Base-by-base conservation (phyloP, 2,113 vertebrate genomes). In the Orycteropus afer region DNA sequence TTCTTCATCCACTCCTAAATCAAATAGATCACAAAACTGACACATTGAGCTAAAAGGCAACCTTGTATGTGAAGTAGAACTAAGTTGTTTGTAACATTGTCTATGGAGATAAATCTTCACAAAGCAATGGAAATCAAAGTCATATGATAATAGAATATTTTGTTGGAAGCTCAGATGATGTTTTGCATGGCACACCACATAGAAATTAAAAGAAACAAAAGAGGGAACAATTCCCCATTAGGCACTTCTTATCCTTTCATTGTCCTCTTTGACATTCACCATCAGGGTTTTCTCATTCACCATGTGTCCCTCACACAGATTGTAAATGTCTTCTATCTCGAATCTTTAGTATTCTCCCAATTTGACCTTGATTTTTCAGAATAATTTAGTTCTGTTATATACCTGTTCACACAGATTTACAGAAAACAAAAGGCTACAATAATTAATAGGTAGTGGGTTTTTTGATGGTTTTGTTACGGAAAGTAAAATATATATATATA, bases 301-400 rank as follows among this genome's bases (percentile, higher is more conserved):
- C 2, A 11, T 0, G 14, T 11, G 8, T 4, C 4, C 3, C 9
- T 73, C 6, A 0, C 22, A 29, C 29, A 4, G 0, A 20, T 25
- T n/a, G 6, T 0, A 37, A 25, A 49, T 7, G 12, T 47, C 15
- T 82, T 23, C 40, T 61, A 17, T 3, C 9, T 71, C 13, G 23
- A 29, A 47, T 9, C 25, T 17, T 78, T 42, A 40, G 34, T 55
- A n/a, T 53, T 25, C 77, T 63, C n/a, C 45, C 53, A 9, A 32
- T 74, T 78, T 4, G 27, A 3, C 7, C 61, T 74, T 45, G 40
- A 55, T 55, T 89, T 89, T 37, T 5, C 37, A 65, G 37, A 55
- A 83, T 0, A 22, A 22, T 22, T 79, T 83, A 40, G 37, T 57
- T 78, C 10, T 49, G n/a, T n/a, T 20, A 22, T 34, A 22, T 53